phyloP scores from a whole-genome alignment of 2,797 vertebrate genomes.

The Onychomys torridus region DNA sequence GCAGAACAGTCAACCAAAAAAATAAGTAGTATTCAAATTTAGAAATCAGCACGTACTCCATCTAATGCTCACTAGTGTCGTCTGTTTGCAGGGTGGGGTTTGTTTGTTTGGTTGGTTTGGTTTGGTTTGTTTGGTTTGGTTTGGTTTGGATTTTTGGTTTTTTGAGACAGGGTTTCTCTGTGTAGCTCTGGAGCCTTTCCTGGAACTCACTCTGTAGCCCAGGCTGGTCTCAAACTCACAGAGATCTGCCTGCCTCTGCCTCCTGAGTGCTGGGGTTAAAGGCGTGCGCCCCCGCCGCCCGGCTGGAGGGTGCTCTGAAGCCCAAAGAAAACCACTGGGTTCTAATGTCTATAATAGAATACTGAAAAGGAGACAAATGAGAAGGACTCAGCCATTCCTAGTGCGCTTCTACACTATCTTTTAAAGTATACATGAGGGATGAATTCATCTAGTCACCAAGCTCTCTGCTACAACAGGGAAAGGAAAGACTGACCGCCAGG shows the following conservation, averaged over 20 bases:
- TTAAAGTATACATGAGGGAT: not conserved
- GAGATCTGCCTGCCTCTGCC: no score
- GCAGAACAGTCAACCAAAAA: constrained; percentile 10
- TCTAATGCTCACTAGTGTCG: not conserved
- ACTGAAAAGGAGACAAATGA: constrained; percentile 2
- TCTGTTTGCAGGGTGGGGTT: not conserved
- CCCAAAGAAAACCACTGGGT: constrained; percentile 5
- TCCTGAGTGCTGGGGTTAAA: no score
- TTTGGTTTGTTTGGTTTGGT: no score
- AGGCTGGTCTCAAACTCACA: no score
- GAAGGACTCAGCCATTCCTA: not conserved
- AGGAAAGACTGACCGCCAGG: not conserved
- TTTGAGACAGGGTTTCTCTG: no score
- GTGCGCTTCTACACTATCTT: not conserved
- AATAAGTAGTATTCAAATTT: constrained; percentile 19
- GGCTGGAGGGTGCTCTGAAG: not conserved
- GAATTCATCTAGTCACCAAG: not conserved
- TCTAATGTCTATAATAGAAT: constrained; percentile 14
- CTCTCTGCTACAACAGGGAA: not conserved
- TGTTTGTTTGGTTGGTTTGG: no score
- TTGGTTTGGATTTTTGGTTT: no score
- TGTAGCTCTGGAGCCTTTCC: no score
- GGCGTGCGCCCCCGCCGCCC: no score
- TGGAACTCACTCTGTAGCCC: no score
- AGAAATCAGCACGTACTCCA: not conserved